Percentiles rank a stretch among this genome's conserved stretches.
These are phyloP conservation scores for Panonychus citri DNA, from an alignment of 1,140 invertebrate species.

Conservation along the genomic window DNA sequence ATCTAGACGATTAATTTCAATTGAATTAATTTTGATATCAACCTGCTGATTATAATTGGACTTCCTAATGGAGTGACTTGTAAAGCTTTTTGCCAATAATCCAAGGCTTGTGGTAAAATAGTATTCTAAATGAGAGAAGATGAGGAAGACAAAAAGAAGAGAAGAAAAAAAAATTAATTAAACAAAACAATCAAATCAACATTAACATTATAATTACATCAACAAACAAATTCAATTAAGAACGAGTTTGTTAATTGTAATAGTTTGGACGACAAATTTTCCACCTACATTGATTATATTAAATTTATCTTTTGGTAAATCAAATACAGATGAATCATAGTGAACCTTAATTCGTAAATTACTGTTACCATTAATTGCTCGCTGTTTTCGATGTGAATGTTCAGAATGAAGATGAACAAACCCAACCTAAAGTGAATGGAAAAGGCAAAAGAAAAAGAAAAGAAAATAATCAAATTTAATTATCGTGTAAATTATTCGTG, in stretches of 20 bases:
- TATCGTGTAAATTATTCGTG: no score
- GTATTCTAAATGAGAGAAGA: conserved; percentile 42
- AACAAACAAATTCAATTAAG: no score
- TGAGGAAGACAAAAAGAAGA: not conserved
- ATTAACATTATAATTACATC: no score
- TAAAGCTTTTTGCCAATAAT: conserved; percentile 74
- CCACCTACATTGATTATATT: conserved; percentile 57
- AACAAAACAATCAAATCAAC: no score
- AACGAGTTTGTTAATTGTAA: no score
- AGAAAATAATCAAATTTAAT: not conserved
- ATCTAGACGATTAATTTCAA: not conserved
- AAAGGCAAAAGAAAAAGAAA: not conserved
- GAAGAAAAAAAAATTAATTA: no score
- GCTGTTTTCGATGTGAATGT: not conserved
- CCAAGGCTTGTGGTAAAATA: conserved; percentile 64
- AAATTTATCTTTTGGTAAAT: conserved; percentile 58
- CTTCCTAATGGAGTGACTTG: conserved; percentile 55
- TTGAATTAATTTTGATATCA: not conserved
- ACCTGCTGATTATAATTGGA: conserved; percentile 68
- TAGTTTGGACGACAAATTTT: no score
- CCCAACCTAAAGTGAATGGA: not conserved
- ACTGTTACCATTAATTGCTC: conserved; percentile 55
- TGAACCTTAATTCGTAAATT: conserved; percentile 61
- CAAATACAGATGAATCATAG: conserved; percentile 70
- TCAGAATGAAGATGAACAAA: not conserved